Evolutionary conservation across 2,113 vertebrate species (phyloP), one percentile per base, ranked within the genome.

Genomic region (Brachyistius frenatus): DNA sequence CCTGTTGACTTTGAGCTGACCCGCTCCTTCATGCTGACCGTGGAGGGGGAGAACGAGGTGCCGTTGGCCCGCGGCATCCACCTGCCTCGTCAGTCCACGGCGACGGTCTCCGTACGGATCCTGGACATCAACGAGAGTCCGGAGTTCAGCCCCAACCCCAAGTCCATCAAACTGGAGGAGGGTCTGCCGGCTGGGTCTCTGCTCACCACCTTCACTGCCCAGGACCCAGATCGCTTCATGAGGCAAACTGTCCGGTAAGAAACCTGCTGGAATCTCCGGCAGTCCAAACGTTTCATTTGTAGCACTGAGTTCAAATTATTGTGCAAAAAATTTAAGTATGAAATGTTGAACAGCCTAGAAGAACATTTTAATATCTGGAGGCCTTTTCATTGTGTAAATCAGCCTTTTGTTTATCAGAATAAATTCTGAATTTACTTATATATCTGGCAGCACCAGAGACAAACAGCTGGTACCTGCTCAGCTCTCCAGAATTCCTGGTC

Each of bases 41-140:
- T 99, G 61, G 95, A 96, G 90, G 97, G 97, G 0, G 97, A 98
- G 93, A 99, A 99, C 60, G 96, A 99, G 93, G 95, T 96, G 82
- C 92, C 96, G 23, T 92, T 99, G 94, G 96, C 95, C 37, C 96
- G 96, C n/a, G 97, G 97, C 35, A 98, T 99, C 73, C 96, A 98
- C 69, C 96, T 97, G 75, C 96, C 97, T 23, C 97, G 97, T 72
- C 97, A 98, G 88, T 98, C 98, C 44, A 98, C 97, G n/a, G 96
- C 97, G 7, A 98, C 96, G 0, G 95, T 99, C 74, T 98, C 97
- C 11, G 96, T 99, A 52, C 96, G 95, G 0, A 96, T 99, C 80
- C 95, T 98, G 55, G 98, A 99, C 83, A 95, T 99, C 80, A 99
- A 99, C 30, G 98, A 99, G 94, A 97, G 96, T 75, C 98, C 98